Evolutionary conservation across 2,113 vertebrate genomes (phyloP).

Genomic region (Colinus virginianus): DNA sequence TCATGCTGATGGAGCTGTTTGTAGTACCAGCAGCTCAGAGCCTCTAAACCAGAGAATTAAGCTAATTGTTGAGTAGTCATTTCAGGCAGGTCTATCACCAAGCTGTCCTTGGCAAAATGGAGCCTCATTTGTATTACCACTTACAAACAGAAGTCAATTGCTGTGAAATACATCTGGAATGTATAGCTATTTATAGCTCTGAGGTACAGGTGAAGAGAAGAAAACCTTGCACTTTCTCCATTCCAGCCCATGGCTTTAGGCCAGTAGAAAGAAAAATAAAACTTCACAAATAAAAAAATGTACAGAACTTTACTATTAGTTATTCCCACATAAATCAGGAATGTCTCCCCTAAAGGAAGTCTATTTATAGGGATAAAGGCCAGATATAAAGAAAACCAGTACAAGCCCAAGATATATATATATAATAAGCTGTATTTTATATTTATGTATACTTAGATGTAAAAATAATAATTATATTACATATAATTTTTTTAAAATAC

Average conservation of each 20-base stretch:
- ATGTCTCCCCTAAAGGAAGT: background rate
- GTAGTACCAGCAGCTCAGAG: background rate
- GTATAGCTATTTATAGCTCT: background rate
- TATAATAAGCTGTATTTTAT: background rate
- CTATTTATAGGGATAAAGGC: background rate
- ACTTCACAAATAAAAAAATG: rapidly evolving
- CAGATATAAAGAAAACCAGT: background rate
- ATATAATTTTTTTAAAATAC: background rate
- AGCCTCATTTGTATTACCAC: background rate
- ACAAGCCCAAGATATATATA: background rate
- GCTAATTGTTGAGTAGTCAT: background rate
- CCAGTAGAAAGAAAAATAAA: background rate
- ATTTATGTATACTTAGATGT: background rate
- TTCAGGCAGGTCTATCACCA: background rate
- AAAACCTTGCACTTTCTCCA: background rate
- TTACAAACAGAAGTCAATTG: background rate
- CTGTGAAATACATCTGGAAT: background rate
- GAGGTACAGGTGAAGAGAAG: background rate
- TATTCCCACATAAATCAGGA: background rate
- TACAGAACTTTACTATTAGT: background rate
- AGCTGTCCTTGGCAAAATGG: background rate
- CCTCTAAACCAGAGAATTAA: background rate
- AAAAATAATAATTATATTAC: background rate
- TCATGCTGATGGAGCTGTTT: background rate
- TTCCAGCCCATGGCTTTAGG: background rate